Evolutionary conservation across 2,113 vertebrate species (phyloP), one percentile per base, ranked within the genome.

Genomic region (Bos taurus): DNA sequence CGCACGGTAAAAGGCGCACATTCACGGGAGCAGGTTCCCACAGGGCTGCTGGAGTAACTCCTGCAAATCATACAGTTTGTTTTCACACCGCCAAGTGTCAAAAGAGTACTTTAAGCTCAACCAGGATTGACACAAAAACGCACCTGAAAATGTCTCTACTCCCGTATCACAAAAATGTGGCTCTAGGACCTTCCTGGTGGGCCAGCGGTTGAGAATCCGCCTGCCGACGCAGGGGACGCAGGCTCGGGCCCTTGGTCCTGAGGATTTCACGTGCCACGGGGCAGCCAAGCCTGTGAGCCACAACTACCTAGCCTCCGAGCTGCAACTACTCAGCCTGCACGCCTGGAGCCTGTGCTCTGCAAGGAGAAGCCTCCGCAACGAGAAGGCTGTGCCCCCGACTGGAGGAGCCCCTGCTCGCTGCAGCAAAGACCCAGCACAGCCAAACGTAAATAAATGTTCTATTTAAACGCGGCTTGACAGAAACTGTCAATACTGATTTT

Each of bases 101-200:
- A 57, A 48, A 85, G 86, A 94, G 60, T 19, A n/a, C 50, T 67
- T 30, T 28, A 60, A 88, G 23, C 7, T 62, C 46, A 54, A 15
- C 13, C 14, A 62, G 33, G 1, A 89, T 0, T 12, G 56, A 36
- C 36, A 85, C 26, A 19, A 54, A 94, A 71, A n/a, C 26, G 78
- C 10, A 71, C 28, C 36, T 13, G 17, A 54, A 46, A 54, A n/a
- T 11, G 56, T 48, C 71, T 57, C 48, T 16, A 26, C 26, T 30
- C 62, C 43, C 19, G 1, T 7, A 3, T n/a, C 0, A 1, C 1
- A 84, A 80, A 78, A 26, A 21, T 0, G 30, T 2, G 9, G 33
- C 85, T 74, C 25, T 0, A 46, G 71, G 40, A 26, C 0, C 0
- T 2, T 43, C 71, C 40, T 77, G 40, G 71, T 26, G 12, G 71